Evolutionary conservation across 2,113 vertebrate genomes (phyloP).

Genomic region (Ceratotherium simum): DNA sequence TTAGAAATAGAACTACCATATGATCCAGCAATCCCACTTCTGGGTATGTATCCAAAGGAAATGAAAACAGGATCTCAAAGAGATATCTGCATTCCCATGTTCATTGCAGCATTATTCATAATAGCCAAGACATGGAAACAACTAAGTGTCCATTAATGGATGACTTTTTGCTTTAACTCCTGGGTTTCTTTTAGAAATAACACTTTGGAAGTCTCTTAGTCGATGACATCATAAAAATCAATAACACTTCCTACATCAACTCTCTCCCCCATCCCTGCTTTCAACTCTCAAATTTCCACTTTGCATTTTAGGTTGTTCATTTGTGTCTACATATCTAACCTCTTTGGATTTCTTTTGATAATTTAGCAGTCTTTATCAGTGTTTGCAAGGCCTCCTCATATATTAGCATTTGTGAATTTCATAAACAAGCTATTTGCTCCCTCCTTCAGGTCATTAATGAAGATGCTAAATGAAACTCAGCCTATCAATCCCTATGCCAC

Average conservation of each 20-base stretch:
- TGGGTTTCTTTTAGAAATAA: constrained; percentile 23
- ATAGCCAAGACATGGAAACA: not conserved
- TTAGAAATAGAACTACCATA: not conserved
- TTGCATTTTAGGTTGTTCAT: constrained; percentile 33
- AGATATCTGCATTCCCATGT: not conserved
- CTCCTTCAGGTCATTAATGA: constrained; percentile 78
- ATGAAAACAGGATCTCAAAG: not conserved
- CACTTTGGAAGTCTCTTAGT: constrained; percentile 6
- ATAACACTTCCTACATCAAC: not conserved
- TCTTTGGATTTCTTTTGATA: constrained; percentile 61
- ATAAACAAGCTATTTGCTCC: constrained; percentile 72
- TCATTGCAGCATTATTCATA: not conserved
- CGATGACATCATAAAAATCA: not conserved
- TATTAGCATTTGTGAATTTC: constrained; percentile 77
- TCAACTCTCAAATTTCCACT: not conserved
- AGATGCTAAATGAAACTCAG: constrained; percentile 75
- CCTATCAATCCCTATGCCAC: constrained; percentile 55
- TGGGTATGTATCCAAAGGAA: not conserved
- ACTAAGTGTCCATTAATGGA: not conserved
- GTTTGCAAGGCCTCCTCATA: constrained; percentile 48
- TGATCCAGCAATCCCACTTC: not conserved
- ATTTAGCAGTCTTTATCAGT: constrained; percentile 55
- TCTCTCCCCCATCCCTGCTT: not conserved
- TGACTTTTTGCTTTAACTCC: constrained; percentile 28
- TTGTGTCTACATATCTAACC: constrained; percentile 35